Base-by-base conservation (phyloP, 2,888 invertebrate species). In the Hirtodrosophila duncani region DNA sequence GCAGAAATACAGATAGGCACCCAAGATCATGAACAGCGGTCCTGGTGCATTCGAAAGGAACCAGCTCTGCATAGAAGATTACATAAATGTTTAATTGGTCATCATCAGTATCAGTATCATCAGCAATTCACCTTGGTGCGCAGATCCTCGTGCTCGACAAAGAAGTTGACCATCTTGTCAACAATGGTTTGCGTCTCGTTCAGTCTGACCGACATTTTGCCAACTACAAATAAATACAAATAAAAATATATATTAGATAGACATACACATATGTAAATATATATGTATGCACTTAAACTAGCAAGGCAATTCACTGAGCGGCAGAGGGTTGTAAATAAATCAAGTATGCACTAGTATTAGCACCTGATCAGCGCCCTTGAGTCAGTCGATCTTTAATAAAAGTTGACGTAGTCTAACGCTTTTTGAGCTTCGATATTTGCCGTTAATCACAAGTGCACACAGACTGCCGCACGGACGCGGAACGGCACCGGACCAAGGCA, bases 1-100 rank as follows among this genome's bases (percentile, higher is more conserved):
- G 9, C 93, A 91, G 84, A 94, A 93, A 85, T 92, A 92, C 38
- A 93, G 86, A 77, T 94, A 94, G 26, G 91, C 87, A 4, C 88
- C 89, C 53, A 94, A 82, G 38, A 94, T 92, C 52, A 90, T 90
- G 23, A 92, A 81, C 0, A 93, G 89, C 0, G 93, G 93, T 6
- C 91, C 85, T 0, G 94, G 94, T 30, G 92, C 90, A 11, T 89
- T 87, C 78, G 94, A 92, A 23, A 94, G 88, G 78, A 93, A 92
- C 93, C 93, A 94, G 72, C 91, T 89, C 43, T 74, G 49, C 3
- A 88, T 88, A 1, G 6, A 1, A 1, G 7, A 20, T 6, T 4
- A 6, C 0, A 1, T 1, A n/a, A 14, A 9, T 10, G n/a, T n/a
- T n/a, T n/a, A n/a, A n/a, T n/a, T n/a, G n/a, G n/a, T n/a, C n/a